Percentiles rank a stretch among this genome's conserved stretches.
Evolutionary conservation across 2,888 invertebrate species (phyloP).

Genomic region (Gymnoscelis rufifasciata): DNA sequence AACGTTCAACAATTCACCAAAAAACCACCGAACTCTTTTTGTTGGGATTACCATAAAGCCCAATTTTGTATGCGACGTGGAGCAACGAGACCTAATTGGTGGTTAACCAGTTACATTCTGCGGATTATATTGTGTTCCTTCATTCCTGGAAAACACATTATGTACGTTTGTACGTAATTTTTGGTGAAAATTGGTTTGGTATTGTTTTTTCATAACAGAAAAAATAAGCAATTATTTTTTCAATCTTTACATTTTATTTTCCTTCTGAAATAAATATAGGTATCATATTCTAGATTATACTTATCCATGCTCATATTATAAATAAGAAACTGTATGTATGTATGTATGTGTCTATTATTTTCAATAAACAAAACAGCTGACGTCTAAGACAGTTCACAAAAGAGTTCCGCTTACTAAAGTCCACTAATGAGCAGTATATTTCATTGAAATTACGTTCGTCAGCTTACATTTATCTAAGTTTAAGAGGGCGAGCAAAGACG

Average conservation of each 20-base stretch:
- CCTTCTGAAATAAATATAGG: not conserved
- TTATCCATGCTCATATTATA: no score
- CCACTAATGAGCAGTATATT: constrained; percentile 55
- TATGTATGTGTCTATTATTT: not conserved
- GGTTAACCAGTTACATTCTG: constrained; percentile 53
- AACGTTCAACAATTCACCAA: constrained; percentile 2
- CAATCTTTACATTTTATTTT: no score
- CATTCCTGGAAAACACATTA: constrained; percentile 45
- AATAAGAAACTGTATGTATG: not conserved
- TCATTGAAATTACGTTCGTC: constrained; percentile 62
- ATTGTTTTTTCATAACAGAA: no score
- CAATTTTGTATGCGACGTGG: constrained; percentile 17
- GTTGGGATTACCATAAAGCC: constrained; percentile 13
- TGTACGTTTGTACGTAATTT: not conserved
- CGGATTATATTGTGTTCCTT: constrained; percentile 57
- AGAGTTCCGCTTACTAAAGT: constrained; percentile 50
- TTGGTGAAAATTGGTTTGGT: no score
- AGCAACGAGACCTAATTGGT: constrained; percentile 56
- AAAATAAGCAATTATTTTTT: no score
- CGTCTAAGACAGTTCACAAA: constrained; percentile 15
- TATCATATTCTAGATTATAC: not conserved
- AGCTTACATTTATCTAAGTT: constrained; percentile 63
- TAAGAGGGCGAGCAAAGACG: constrained; percentile 53
- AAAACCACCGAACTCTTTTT: constrained; percentile 12
- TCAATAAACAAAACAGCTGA: not conserved